Conservation (phyloP, 2,888 invertebrate genomes). For the Ophioninae sp. region DNA sequence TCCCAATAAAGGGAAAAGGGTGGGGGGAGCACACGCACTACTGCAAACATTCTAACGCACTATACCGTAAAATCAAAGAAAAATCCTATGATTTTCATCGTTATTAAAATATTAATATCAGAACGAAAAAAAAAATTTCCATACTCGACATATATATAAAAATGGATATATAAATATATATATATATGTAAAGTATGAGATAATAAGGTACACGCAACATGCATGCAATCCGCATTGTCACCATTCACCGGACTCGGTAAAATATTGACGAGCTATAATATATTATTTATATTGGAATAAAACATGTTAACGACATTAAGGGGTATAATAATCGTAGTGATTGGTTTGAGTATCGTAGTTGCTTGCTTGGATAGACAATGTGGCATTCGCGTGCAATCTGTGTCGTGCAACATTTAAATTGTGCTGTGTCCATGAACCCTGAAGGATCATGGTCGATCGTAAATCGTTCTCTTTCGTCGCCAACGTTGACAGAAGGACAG, state of each 20-base stretch:
- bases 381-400: slow-evolving; percentile 56
- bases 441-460: slow-evolving; percentile 2
- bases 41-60: slow-evolving; percentile 59
- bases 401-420: slow-evolving; percentile 54
- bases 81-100: slow-evolving; percentile 36
- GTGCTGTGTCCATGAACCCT: slow-evolving; percentile 25
- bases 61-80: slow-evolving; percentile 31
- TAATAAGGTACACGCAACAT: slow-evolving; percentile 50
- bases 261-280: slow-evolving; percentile 17
- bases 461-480: too few species aligned
- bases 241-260: slow-evolving; percentile 53
- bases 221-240: slow-evolving; percentile 59
- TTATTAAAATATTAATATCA: background rate
- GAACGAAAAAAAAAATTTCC: background rate
- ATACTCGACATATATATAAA: background rate
- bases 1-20: slow-evolving; percentile 49
- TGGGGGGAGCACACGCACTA: slow-evolving; percentile 48
- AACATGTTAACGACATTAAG: slow-evolving; percentile 14
- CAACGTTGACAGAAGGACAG: too few species aligned
- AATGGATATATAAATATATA: slow-evolving; percentile 12
- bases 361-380: slow-evolving; percentile 3
- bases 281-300: slow-evolving; percentile 25
- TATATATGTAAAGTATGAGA: background rate
- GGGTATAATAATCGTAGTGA: too few species aligned
- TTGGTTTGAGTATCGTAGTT: background rate